Conservation (phyloP, 2,113 vertebrate genomes). For the Ariopsis seemanni region DNA sequence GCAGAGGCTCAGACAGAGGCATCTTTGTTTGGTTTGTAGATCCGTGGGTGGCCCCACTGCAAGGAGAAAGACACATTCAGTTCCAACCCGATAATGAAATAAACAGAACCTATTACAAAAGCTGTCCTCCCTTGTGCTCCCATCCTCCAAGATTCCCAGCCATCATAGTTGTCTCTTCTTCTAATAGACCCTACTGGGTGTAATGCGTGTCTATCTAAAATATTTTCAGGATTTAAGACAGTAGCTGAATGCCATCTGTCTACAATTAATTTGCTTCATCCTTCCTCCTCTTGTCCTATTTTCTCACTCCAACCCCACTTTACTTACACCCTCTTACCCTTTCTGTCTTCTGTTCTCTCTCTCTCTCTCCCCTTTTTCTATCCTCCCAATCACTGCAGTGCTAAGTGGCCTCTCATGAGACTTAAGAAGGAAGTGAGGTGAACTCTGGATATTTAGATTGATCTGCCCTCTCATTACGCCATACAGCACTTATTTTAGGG, state of each 20-base stretch:
- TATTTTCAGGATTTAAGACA: constrained; percentile 6
- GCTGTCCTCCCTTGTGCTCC: constrained; percentile 64
- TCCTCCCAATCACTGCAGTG: constrained; percentile 52
- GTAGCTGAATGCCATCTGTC: constrained; percentile 23
- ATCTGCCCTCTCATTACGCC: constrained; percentile 70
- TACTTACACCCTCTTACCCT: constrained; percentile 46
- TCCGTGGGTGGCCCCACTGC: constrained; percentile 85
- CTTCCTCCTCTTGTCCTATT: constrained; percentile 60
- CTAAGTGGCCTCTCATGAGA: constrained; percentile 50
- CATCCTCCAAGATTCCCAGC: constrained; percentile 32
- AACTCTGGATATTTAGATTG: constrained; percentile 67
- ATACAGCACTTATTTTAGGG: constrained; percentile 58
- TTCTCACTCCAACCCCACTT: constrained; percentile 62
- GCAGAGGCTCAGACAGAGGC: constrained; percentile 85
- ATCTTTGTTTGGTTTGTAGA: constrained; percentile 87
- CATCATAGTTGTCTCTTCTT: constrained; percentile 26
- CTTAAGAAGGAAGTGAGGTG: constrained; percentile 65
- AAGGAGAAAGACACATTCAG: constrained; percentile 87
- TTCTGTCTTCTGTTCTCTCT: constrained; percentile 66
- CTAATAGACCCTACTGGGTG: constrained; percentile 5
- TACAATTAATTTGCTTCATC: constrained; percentile 32
- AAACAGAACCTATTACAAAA: constrained; percentile 81
- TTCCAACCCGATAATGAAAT: constrained; percentile 81
- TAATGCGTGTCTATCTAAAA: constrained; percentile 14
- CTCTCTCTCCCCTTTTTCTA: constrained; percentile 45